Conservation (phyloP, 1,140 invertebrate species). For the Galleria mellonella region DNA sequence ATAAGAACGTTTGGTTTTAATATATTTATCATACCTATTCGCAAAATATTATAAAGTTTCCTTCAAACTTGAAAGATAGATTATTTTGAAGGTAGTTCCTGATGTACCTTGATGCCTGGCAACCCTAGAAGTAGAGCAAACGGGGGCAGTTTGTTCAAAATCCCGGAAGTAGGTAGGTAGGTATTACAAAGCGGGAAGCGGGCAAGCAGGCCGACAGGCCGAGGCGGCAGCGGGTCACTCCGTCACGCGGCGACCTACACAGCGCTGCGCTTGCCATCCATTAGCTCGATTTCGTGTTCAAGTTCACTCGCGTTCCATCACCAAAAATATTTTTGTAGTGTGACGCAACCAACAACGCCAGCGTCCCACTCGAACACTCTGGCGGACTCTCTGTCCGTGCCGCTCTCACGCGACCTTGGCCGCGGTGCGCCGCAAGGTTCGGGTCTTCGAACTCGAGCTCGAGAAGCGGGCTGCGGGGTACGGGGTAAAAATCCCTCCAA, state of each 20-base stretch:
- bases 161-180: constrained; percentile 41
- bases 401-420: constrained; percentile 72
- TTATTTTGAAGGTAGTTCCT: too few species aligned
- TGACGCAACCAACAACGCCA: constrained; percentile 60
- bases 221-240: constrained; percentile 58
- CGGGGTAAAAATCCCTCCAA: constrained; percentile 46
- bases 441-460: constrained; percentile 71
- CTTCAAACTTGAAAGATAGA: too few species aligned
- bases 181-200: constrained; percentile 22
- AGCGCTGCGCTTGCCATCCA: constrained; percentile 50
- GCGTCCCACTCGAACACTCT: constrained; percentile 57
- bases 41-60: too few species aligned
- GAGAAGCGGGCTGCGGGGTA: constrained; percentile 40
- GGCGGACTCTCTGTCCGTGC: constrained; percentile 41
- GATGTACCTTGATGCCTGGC: too few species aligned
- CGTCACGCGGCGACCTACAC: constrained; percentile 65
- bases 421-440: constrained; percentile 73
- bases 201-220: constrained; percentile 36
- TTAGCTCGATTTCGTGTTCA: constrained; percentile 70
- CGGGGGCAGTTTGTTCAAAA: background rate
- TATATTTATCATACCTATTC: too few species aligned
- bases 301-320: constrained; percentile 72
- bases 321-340: constrained; percentile 72
- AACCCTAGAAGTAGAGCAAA: background rate
- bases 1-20: too few species aligned